phyloP scores from a whole-genome alignment of 2,888 invertebrate genomes.

The Eugnorisma glareosa region DNA sequence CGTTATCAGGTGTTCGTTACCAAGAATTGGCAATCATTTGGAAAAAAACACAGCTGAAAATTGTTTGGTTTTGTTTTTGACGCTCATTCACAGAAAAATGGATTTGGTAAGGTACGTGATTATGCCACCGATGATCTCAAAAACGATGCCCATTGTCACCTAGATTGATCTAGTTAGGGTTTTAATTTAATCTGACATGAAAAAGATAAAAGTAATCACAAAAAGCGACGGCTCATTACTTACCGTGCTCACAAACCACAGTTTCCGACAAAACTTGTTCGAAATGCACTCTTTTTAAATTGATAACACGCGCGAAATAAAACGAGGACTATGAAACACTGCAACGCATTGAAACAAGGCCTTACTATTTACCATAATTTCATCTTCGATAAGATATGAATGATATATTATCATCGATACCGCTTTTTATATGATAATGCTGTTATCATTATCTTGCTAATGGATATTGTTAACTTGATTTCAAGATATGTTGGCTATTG shows the following conservation, averaged over 20 bases:
- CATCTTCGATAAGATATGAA: slow-evolving; percentile 80
- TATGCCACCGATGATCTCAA: background rate
- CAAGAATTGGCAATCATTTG: slow-evolving; percentile 33
- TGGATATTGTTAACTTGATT: slow-evolving; percentile 74
- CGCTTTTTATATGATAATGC: slow-evolving; percentile 65
- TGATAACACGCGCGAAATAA: slow-evolving; percentile 74
- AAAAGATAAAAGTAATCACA: slow-evolving; percentile 15
- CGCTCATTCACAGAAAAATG: background rate
- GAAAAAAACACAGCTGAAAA: slow-evolving; percentile 6
- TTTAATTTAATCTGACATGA: background rate
- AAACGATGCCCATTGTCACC: slow-evolving; percentile 5
- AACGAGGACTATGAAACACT: slow-evolving; percentile 72
- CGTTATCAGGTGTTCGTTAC: slow-evolving; percentile 41
- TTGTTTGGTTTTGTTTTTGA: background rate
- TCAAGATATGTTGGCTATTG: slow-evolving; percentile 59
- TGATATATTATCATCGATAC: slow-evolving; percentile 62
- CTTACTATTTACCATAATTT: slow-evolving; percentile 83
- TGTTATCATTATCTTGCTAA: slow-evolving; percentile 66
- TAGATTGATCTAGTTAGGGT: background rate
- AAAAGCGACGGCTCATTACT: slow-evolving; percentile 33
- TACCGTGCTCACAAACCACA: slow-evolving; percentile 58
- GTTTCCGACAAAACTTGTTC: slow-evolving; percentile 73
- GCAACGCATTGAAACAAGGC: slow-evolving; percentile 70
- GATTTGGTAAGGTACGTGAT: background rate
- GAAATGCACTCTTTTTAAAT: slow-evolving; percentile 72